Conservation (phyloP, 2,888 invertebrate species). For the Diarsia brunnea region DNA sequence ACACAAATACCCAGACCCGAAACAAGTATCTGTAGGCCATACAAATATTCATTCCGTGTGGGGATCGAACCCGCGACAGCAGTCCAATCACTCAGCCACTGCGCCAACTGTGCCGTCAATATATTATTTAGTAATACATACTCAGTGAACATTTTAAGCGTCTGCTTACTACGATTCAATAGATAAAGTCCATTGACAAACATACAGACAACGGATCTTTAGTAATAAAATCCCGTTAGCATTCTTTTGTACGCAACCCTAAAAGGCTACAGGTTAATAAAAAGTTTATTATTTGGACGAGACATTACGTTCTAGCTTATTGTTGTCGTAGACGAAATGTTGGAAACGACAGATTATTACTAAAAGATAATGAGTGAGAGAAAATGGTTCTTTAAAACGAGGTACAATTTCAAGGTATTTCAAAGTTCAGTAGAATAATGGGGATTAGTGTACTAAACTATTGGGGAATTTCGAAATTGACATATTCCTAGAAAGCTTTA, state of each 20-base stretch:
- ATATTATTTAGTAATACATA: too few species aligned
- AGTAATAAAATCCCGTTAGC: background rate
- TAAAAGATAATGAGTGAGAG: background rate
- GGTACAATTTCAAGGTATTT: background rate
- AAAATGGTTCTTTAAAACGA: background rate
- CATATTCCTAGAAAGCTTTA: background rate
- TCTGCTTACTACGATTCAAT: too few species aligned
- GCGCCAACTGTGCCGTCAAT: too few species aligned
- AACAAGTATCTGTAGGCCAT: too few species aligned
- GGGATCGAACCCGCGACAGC: too few species aligned
- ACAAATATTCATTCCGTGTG: too few species aligned
- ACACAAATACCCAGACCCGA: too few species aligned
- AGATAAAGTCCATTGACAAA: background rate
- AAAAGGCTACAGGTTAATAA: slow-evolving; percentile 34
- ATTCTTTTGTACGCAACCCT: background rate
- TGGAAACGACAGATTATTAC: slow-evolving; percentile 4
- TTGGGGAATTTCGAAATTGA: background rate
- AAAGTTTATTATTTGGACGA: slow-evolving; percentile 5
- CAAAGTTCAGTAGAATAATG: background rate
- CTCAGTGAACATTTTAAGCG: background rate
- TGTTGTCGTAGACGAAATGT: slow-evolving; percentile 6
- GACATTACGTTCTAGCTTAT: background rate
- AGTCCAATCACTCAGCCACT: too few species aligned
- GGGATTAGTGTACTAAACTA: background rate
- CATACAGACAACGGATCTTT: background rate